Base-by-base conservation (phyloP, 1,140 invertebrate species). In the Nomia melanderi region DNA sequence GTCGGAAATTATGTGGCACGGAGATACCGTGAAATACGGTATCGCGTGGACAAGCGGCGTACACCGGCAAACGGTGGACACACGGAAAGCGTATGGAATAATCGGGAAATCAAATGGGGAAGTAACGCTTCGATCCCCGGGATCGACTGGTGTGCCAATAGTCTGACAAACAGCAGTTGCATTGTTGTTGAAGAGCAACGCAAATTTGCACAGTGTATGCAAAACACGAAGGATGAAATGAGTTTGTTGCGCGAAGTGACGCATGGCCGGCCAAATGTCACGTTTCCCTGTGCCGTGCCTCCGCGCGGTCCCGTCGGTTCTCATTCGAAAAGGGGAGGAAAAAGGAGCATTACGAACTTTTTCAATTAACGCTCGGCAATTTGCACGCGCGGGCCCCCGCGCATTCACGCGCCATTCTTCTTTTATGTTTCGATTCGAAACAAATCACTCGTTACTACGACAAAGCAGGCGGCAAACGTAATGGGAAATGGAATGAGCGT, bases 101-200 rank as follows among this genome's bases (percentile, higher is more conserved):
- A 67, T 75, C 66, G 64, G 36, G 31, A 74, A 75, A 36, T 67
- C 53, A 67, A 75, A 75, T n/a, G 41, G 53, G 41, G 36, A 66
- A 75, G 72, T 67, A 57, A 67, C 72, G 53, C 25, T 65, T 41
- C 4, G 33, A 29, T 14, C 54, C n/a, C n/a, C 63, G 47, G 47
- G 11, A 5, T 57, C 27, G 60, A 41, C 20, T 25, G 27, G 60
- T 39, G 47, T 54, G 53, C 63, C 72, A 44, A 44, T 44, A 20
- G n/a, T 67, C 65, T 36, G 63, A 67, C 63, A 67, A 75, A 67
- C 50, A 57, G 17, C 23, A n/a, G 29, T 33, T 17, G 73, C 66
- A 57, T 76, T 69, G 67, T 60, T 60, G 44, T 60, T 44, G 29
- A 29, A 27, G 7, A 17, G n/a, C 20, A 57, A 36, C 63, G 11